phyloP scores from a whole-genome alignment of 2,888 invertebrate species.

The Meteorus colon region DNA sequence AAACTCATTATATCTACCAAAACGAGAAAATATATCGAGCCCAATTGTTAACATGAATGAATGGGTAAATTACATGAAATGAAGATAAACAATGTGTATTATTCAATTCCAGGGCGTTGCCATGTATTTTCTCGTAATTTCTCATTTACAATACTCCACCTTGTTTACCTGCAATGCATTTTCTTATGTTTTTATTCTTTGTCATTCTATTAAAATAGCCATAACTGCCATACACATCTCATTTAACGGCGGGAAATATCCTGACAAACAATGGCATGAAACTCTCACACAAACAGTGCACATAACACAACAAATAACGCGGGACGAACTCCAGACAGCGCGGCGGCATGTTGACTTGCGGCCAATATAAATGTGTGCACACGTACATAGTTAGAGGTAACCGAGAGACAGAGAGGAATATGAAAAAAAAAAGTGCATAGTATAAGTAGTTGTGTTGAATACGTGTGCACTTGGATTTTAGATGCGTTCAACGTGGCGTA shows the following conservation, averaged over 20 bases:
- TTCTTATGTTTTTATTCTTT: constrained; percentile 6
- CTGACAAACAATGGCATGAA: constrained; percentile 38
- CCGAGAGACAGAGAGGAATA: neutral
- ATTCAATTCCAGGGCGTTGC: constrained; percentile 8
- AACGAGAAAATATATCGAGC: neutral
- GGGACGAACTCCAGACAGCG: constrained; percentile 49
- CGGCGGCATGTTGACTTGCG: constrained; percentile 42
- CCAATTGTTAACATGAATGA: neutral
- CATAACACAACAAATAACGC: neutral
- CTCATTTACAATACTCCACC: constrained; percentile 23
- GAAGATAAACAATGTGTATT: constrained; percentile 6
- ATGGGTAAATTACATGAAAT: neutral
- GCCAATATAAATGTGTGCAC: neutral
- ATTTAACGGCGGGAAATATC: neutral
- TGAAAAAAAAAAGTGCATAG: constrained; percentile 11
- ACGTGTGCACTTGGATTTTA: constrained; percentile 16
- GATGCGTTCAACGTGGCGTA: constrained; percentile 41
- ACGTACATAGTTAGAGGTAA: neutral
- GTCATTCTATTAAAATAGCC: neutral
- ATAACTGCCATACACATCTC: constrained; percentile 8
- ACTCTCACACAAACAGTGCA: constrained; percentile 37
- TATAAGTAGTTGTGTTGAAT: constrained; percentile 27
- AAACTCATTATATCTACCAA: neutral
- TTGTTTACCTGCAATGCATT: neutral
- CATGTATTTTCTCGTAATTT: neutral